Evolutionary conservation across 2,888 invertebrate genomes (phyloP).

Genomic region (Pemphredon lugubris): DNA sequence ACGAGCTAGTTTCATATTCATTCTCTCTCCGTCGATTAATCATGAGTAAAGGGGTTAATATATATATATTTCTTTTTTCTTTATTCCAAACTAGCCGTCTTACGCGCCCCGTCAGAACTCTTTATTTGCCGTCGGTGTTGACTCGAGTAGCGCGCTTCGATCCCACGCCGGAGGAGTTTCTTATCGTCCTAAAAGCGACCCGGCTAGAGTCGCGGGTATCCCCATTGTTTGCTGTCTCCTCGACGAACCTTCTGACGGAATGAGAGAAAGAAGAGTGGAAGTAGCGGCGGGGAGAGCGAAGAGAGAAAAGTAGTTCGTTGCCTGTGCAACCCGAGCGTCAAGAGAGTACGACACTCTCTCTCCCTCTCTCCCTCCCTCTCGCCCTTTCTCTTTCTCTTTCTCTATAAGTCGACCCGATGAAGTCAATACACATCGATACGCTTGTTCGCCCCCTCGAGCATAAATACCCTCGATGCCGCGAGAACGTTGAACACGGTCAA

Average conservation of each 20-base stretch:
- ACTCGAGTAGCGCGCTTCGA: too few species aligned
- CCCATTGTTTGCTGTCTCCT: conserved; percentile 1
- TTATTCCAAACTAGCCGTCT: too few species aligned
- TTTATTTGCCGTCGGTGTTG: too few species aligned
- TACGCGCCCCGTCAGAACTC: too few species aligned
- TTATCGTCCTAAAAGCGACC: neutral
- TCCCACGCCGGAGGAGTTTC: too few species aligned
- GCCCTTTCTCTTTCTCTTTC: too few species aligned
- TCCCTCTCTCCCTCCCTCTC: too few species aligned
- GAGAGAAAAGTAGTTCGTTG: conserved; percentile 16
- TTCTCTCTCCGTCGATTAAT: neutral
- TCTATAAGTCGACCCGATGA: conserved; percentile 21
- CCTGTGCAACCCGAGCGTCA: conserved; percentile 10
- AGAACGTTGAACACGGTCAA: conserved; percentile 6
- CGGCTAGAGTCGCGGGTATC: neutral
- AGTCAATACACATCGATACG: conserved; percentile 37
- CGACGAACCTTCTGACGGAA: neutral
- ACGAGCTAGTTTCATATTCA: neutral
- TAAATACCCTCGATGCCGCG: conserved; percentile 8
- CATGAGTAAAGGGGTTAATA: too few species aligned
- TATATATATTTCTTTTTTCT: too few species aligned
- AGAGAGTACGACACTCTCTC: conserved; percentile 1
- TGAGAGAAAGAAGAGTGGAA: conserved; percentile 13
- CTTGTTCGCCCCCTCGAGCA: conserved; percentile 18
- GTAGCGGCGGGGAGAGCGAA: neutral